These are phyloP conservation scores for Philereme vetulata DNA, from an alignment of 2,888 invertebrate genomes.

Conservation along the genomic window DNA sequence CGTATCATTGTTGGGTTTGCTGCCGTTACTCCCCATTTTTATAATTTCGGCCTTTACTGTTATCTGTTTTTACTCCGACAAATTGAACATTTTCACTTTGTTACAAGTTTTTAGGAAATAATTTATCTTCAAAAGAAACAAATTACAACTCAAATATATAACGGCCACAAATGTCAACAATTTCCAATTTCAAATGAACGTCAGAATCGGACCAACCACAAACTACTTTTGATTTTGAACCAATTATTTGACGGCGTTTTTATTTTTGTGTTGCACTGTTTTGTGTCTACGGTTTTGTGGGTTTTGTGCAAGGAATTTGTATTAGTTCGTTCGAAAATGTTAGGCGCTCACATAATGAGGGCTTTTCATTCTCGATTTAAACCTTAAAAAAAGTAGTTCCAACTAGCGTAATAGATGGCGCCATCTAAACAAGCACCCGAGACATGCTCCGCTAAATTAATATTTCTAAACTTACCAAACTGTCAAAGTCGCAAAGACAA, in stretches of 20 bases:
- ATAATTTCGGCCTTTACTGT: slow-evolving; percentile 15
- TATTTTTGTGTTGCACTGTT: slow-evolving; percentile 4
- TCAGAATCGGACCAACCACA: neutral
- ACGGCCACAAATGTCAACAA: slow-evolving; percentile 56
- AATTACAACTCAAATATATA: slow-evolving; percentile 59
- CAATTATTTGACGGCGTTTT: neutral
- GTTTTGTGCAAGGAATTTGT: no score
- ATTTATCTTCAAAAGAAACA: slow-evolving; percentile 27
- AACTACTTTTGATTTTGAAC: neutral
- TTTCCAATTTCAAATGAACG: slow-evolving; percentile 22
- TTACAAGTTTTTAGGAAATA: slow-evolving; percentile 8
- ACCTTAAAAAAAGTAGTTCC: no score
- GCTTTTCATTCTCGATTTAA: no score
- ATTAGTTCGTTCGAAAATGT: no score
- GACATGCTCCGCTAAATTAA: no score
- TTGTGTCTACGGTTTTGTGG: no score
- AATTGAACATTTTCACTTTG: slow-evolving; percentile 19
- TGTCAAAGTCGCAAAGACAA: no score
- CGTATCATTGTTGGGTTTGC: slow-evolving; percentile 62
- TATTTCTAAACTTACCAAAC: no score
- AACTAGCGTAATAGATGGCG: no score
- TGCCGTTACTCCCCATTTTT: slow-evolving; percentile 74
- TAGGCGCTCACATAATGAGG: no score
- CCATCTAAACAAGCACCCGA: no score
- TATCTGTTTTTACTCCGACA: slow-evolving; percentile 3